Conservation (phyloP, 2,888 invertebrate genomes). For the Rambutsinella grinnellia region DNA sequence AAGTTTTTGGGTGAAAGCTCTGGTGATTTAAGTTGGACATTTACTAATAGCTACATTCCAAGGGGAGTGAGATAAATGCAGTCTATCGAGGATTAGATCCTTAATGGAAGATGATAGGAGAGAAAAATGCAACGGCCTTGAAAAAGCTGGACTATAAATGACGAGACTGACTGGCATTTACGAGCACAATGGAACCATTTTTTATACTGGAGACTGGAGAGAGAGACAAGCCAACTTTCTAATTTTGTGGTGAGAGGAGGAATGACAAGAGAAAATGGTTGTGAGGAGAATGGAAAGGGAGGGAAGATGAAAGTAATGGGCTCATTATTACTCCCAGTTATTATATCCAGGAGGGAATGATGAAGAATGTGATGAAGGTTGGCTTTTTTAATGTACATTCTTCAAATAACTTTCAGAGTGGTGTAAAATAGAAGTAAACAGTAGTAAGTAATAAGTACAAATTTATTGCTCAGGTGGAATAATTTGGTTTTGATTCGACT, state of each 20-base stretch:
- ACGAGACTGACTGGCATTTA: conserved; percentile 32
- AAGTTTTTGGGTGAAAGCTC: too few relatives aligned
- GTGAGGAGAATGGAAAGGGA: neutral
- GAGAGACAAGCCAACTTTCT: conserved; percentile 25
- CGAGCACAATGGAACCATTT: conserved; percentile 30
- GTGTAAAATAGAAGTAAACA: too few relatives aligned
- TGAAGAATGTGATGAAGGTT: too few relatives aligned
- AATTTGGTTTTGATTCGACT: too few relatives aligned
- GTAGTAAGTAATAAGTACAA: too few relatives aligned
- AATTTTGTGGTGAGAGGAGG: conserved; percentile 54
- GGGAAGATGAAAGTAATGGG: conserved; percentile 38
- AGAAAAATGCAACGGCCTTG: conserved; percentile 31
- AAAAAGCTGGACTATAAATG: conserved; percentile 31
- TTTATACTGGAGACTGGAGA: neutral
- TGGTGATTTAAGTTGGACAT: neutral
- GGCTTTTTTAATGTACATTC: too few relatives aligned
- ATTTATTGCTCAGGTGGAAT: too few relatives aligned
- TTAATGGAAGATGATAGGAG: conserved; percentile 29
- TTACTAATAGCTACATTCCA: neutral
- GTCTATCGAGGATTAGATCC: conserved; percentile 21
- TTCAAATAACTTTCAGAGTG: too few relatives aligned
- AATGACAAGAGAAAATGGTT: conserved; percentile 46
- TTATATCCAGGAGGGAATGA: neutral
- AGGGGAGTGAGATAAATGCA: conserved; percentile 18
- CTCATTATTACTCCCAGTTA: conserved; percentile 12